These are phyloP conservation scores for Poeciliopsis occidentalis DNA, from an alignment of 2,113 vertebrate genomes.

Conservation along the genomic window DNA sequence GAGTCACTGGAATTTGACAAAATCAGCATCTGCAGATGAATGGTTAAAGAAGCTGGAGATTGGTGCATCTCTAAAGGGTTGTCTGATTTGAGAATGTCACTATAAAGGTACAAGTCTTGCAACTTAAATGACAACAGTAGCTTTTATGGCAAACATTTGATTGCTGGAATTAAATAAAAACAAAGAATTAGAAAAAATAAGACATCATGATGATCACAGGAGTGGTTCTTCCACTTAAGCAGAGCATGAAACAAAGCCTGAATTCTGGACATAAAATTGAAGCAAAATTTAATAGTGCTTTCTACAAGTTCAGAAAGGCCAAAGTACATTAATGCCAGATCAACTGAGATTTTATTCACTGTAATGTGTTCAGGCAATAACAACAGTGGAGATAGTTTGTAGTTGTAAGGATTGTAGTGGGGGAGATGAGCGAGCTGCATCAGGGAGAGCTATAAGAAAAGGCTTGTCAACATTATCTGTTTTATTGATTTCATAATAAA, in stretches of 20 bases:
- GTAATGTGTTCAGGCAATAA: constrained; percentile 26
- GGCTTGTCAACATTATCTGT: constrained; percentile 83
- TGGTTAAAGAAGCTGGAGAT: background rate
- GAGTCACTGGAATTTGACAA: background rate
- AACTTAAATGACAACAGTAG: background rate
- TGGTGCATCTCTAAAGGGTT: background rate
- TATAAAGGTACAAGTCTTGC: background rate
- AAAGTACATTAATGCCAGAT: background rate
- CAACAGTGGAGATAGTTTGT: constrained; percentile 47
- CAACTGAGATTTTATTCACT: constrained; percentile 17
- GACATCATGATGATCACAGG: background rate
- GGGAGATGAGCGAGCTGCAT: constrained; percentile 26
- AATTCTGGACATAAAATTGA: constrained; percentile 1
- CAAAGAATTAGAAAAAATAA: background rate
- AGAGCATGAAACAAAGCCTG: background rate
- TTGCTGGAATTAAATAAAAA: background rate
- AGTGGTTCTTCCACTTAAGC: background rate
- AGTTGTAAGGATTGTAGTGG: constrained; percentile 49
- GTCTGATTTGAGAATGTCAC: background rate
- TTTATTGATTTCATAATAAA: constrained; percentile 86
- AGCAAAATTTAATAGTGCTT: background rate
- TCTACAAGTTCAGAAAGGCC: constrained; percentile 3
- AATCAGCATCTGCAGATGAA: background rate
- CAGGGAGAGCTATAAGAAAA: constrained; percentile 75
- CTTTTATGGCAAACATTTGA: background rate